Percentiles rank a stretch among this genome's conserved stretches.
Conservation (phyloP, 2,888 invertebrate genomes). For the Ophraella communa region DNA sequence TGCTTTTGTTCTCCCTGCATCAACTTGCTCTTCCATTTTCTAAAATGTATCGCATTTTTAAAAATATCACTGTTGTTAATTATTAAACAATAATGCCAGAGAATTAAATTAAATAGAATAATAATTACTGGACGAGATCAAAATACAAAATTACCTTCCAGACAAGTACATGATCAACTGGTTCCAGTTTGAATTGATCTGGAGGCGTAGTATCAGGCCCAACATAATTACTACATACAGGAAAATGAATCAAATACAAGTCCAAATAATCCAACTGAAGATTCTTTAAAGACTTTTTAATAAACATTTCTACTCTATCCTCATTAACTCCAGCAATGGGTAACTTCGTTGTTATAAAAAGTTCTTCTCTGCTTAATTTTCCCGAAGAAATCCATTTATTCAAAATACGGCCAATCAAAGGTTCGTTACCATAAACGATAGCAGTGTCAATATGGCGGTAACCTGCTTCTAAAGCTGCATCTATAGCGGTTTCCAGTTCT, state of each 20-base stretch:
- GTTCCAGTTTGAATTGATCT: slow-evolving; percentile 15
- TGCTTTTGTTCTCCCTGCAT: slow-evolving; percentile 70
- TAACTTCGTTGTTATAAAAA: slow-evolving; percentile 84
- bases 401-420: slow-evolving; percentile 75
- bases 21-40: slow-evolving; percentile 70
- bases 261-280: slow-evolving; percentile 47
- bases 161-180: slow-evolving; percentile 23
- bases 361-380: slow-evolving; percentile 67
- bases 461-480: slow-evolving; percentile 74
- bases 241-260: slow-evolving; percentile 48
- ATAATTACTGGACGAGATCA: not conserved
- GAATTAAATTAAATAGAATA: not conserved
- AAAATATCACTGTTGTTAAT: not conserved
- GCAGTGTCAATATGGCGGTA: slow-evolving; percentile 88
- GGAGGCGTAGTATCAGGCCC: slow-evolving; percentile 12
- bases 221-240: slow-evolving; percentile 39
- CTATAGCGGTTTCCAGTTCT: slow-evolving; percentile 69
- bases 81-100: not conserved
- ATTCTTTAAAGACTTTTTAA: slow-evolving; percentile 43
- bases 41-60: slow-evolving; percentile 43
- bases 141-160: slow-evolving; percentile 25
- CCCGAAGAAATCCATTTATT: slow-evolving; percentile 74
- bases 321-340: slow-evolving; percentile 62
- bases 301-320: slow-evolving; percentile 43
- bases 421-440: slow-evolving; percentile 79